Conservation (phyloP, 2,797 vertebrate species). For the Scomberomorus guttatus region DNA sequence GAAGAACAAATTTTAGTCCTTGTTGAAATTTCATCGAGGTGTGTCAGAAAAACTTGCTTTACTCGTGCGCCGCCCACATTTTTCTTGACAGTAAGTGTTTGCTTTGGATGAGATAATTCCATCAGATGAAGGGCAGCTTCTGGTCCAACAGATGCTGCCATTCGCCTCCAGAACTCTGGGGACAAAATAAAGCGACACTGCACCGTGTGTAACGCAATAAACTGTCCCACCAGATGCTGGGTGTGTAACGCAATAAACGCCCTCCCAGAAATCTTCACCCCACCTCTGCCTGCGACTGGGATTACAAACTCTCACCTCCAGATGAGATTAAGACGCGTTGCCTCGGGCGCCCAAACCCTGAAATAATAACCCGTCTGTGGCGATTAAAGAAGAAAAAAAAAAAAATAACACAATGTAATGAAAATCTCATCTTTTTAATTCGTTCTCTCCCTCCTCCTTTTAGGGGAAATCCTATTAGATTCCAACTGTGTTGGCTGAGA, state of each 20-base stretch:
- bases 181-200: constrained; percentile 56
- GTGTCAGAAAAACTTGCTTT: constrained; percentile 38
- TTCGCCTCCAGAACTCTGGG: constrained; percentile 71
- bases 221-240: constrained; percentile 75
- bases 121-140: constrained; percentile 64
- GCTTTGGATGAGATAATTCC: constrained; percentile 67
- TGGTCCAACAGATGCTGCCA: constrained; percentile 75
- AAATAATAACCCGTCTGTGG: constrained; percentile 72
- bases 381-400: constrained; percentile 62
- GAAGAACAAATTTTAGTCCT: constrained; percentile 36
- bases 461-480: constrained; percentile 62
- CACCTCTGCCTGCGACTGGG: constrained; percentile 51
- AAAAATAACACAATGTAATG: constrained; percentile 69
- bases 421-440: constrained; percentile 74
- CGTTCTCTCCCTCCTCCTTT: constrained; percentile 55
- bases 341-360: constrained; percentile 51
- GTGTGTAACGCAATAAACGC: constrained; percentile 72
- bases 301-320: constrained; percentile 76
- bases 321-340: constrained; percentile 75
- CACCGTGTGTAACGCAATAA: constrained; percentile 72
- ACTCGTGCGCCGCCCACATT: constrained; percentile 3
- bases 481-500: constrained; percentile 47
- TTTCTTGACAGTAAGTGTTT: constrained; percentile 54
- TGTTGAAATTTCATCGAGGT: constrained; percentile 45
- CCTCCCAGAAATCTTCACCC: constrained; percentile 41